A percentile compares a stretch with the other conserved stretches of the same genome.
phyloP scores from a whole-genome alignment of 2,113 vertebrate genomes.

The Sturnira hondurensis region DNA sequence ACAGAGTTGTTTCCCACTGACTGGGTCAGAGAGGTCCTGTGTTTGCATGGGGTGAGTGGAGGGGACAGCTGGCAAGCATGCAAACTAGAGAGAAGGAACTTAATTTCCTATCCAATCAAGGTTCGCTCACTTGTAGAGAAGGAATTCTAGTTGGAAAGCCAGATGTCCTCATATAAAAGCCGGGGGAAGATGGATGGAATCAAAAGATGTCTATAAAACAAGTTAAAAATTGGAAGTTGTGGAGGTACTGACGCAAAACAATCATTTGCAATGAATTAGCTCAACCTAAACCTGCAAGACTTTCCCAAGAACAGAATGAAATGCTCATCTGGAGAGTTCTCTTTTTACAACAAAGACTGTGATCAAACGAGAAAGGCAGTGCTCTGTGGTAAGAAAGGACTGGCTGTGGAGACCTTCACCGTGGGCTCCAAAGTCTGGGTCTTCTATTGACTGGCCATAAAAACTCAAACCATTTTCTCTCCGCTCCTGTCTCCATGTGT shows the following conservation, averaged over 20 bases:
- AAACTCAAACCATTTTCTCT: background rate
- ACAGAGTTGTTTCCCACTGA: background rate
- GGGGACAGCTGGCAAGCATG: constrained; percentile 63
- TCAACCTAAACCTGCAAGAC: background rate
- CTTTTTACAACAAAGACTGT: background rate
- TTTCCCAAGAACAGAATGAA: background rate
- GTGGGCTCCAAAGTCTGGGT: background rate
- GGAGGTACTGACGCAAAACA: background rate
- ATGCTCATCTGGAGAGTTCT: background rate
- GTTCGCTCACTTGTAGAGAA: constrained; percentile 11
- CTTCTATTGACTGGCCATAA: background rate
- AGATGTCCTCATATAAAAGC: constrained; percentile 55
- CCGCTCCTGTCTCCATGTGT: background rate
- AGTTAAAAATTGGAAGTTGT: constrained; percentile 30
- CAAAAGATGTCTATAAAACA: constrained; percentile 46
- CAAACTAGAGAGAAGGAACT: constrained; percentile 66
- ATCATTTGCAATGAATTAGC: constrained; percentile 24
- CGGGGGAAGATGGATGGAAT: background rate
- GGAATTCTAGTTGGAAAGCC: constrained; percentile 58
- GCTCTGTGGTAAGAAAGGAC: background rate
- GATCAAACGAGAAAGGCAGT: background rate
- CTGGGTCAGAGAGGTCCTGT: background rate
- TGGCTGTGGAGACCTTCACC: background rate
- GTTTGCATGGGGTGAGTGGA: background rate
- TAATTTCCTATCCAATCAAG: constrained; percentile 70